Conservation (phyloP, 2,113 vertebrate species). For the Bettongia penicillata region DNA sequence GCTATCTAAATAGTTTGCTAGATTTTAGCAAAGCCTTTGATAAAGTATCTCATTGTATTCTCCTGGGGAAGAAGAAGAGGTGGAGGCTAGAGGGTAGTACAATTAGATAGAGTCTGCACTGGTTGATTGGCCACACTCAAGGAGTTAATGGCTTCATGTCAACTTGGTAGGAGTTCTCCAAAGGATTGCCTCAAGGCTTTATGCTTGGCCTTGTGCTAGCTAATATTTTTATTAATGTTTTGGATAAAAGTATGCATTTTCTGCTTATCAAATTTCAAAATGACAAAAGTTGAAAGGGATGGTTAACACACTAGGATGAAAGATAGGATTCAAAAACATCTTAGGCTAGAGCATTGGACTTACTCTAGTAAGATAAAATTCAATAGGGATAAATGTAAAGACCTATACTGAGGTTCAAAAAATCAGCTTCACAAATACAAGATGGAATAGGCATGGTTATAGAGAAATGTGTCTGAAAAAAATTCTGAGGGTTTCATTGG, state of each 20-base stretch:
- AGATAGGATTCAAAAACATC: background rate
- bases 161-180: background rate
- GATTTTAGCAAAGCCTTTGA: background rate
- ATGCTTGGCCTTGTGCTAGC: background rate
- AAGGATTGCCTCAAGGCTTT: background rate
- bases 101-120: background rate
- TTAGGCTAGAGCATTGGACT: background rate
- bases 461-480: background rate
- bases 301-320: background rate
- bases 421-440: background rate
- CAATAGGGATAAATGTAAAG: background rate
- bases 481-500: background rate
- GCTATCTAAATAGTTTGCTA: background rate
- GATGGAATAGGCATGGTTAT: background rate
- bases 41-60: background rate
- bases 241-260: background rate
- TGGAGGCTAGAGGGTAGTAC: background rate
- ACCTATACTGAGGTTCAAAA: background rate
- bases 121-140: background rate
- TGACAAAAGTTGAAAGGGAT: background rate
- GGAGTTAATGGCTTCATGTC: background rate
- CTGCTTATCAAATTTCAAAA: background rate
- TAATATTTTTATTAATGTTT: background rate
- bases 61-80: background rate
- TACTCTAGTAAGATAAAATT: background rate